These are phyloP conservation scores for Diarsia dahlii DNA, from an alignment of 2,888 invertebrate genomes.

Conservation along the genomic window DNA sequence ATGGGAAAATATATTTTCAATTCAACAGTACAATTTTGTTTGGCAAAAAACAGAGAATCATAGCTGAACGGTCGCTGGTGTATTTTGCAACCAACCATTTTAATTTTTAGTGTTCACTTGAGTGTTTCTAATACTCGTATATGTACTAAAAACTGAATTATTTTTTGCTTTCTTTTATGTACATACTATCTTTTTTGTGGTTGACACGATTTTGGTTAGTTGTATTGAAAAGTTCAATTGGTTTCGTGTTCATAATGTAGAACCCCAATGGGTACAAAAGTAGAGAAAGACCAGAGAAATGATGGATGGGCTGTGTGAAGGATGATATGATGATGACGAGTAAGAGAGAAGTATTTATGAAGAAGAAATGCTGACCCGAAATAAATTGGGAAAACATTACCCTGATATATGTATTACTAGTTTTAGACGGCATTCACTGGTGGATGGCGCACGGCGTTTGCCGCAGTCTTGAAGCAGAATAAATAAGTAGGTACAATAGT, in stretches of 20 bases:
- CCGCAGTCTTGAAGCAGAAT: no score
- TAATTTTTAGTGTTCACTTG: constrained; percentile 62
- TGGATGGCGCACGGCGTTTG: no score
- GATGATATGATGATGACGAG: no score
- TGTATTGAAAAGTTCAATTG: neutral
- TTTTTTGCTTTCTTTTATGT: constrained; percentile 20
- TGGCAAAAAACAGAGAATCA: constrained; percentile 56
- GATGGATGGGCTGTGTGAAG: no score
- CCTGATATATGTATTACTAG: no score
- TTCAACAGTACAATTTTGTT: constrained; percentile 61
- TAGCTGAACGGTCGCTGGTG: constrained; percentile 53
- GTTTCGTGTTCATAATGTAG: neutral
- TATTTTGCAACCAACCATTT: constrained; percentile 54
- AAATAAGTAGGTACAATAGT: no score
- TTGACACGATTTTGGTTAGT: neutral
- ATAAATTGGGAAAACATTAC: no score
- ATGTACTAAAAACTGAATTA: constrained; percentile 25
- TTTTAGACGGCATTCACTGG: no score
- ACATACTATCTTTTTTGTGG: neutral
- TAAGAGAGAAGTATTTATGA: no score
- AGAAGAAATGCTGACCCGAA: no score
- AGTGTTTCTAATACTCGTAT: constrained; percentile 58
- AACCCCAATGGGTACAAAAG: no score
- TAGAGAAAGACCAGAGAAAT: no score
- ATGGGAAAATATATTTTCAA: constrained; percentile 63